phyloP scores from a whole-genome alignment of 2,113 vertebrate species.

The Leptosomus discolor region DNA sequence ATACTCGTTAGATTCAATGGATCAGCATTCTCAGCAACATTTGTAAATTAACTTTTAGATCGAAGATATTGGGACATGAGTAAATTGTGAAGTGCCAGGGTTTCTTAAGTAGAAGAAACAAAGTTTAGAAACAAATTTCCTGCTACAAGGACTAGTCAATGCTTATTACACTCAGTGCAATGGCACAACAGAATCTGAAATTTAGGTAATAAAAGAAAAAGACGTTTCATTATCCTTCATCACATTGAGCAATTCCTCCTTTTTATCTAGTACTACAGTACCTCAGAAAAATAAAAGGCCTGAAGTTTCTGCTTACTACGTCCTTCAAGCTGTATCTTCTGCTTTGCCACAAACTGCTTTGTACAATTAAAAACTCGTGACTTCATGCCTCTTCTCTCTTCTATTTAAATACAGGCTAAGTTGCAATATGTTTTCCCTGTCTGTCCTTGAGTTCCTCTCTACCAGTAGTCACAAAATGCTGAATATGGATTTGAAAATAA shows the following conservation, averaged over 20 bases:
- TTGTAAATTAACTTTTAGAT: constrained; percentile 15
- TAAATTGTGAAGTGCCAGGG: not conserved
- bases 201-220: not conserved
- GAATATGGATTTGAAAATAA: not conserved
- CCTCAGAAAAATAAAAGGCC: not conserved
- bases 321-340: not conserved
- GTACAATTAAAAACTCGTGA: not conserved
- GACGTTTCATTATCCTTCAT: not conserved
- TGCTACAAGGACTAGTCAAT: not conserved
- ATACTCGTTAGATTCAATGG: not conserved
- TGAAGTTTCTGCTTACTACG: not conserved
- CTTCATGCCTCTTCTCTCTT: not conserved
- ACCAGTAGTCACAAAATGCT: not conserved
- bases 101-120: not conserved
- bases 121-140: not conserved
- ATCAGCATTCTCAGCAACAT: not conserved
- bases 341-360: not conserved
- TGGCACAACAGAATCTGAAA: not conserved
- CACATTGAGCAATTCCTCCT: not conserved
- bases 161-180: not conserved
- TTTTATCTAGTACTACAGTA: not conserved
- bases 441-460: not conserved
- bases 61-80: not conserved
- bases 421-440: not conserved
- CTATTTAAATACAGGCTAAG: not conserved